phyloP scores from a whole-genome alignment of 1,140 invertebrate genomes.

The Drosophila arawakana region DNA sequence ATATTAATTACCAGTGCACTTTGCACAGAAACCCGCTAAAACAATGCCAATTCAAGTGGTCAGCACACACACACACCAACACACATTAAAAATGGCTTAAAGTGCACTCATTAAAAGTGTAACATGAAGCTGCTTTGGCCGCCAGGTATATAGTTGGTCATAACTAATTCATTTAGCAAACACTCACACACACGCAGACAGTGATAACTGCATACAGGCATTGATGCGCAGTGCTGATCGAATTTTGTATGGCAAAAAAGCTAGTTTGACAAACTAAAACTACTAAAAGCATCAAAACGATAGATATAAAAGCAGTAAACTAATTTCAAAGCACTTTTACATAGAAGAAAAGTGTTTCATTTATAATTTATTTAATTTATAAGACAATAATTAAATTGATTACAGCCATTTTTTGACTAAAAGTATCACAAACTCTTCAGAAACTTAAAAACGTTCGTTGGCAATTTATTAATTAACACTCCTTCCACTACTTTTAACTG shows the following conservation, averaged over 20 bases:
- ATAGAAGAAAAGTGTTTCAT: too few species aligned
- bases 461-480: too few species aligned
- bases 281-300: too few species aligned
- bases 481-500: too few species aligned
- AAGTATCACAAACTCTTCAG: too few species aligned
- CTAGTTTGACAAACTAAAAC: not conserved
- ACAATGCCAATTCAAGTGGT: conserved; percentile 40
- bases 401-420: too few species aligned
- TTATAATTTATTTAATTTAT: too few species aligned
- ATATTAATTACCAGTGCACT: conserved; percentile 50
- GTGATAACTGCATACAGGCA: not conserved
- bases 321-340: too few species aligned
- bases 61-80: conserved; percentile 25
- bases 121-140: conserved; percentile 57
- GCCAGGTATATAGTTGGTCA: conserved; percentile 44
- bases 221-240: conserved; percentile 3
- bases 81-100: conserved; percentile 59
- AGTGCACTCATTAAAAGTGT: conserved; percentile 76
- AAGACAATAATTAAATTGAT: too few species aligned
- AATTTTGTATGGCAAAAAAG: not conserved
- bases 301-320: too few species aligned
- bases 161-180: conserved; percentile 77
- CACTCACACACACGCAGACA: conserved; percentile 29
- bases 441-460: too few species aligned
- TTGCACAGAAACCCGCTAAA: conserved; percentile 21